phyloP scores from a whole-genome alignment of 2,797 vertebrate genomes.

The Cirrhinus mrigala region DNA sequence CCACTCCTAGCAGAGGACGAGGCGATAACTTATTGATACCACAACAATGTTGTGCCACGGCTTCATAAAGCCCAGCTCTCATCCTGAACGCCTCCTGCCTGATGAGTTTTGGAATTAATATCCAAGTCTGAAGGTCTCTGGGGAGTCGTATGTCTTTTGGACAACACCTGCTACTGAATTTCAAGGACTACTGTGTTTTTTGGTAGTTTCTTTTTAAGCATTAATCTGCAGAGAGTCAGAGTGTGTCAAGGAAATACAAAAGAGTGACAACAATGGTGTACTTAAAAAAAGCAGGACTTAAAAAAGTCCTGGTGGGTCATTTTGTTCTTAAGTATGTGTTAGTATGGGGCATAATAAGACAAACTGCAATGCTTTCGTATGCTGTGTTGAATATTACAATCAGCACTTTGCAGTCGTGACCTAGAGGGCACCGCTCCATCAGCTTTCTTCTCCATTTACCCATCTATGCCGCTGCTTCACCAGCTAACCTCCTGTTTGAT shows the following conservation, averaged over 20 bases:
- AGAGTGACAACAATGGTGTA: not conserved
- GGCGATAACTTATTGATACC: constrained; percentile 51
- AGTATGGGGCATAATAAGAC: not conserved
- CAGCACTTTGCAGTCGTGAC: constrained; percentile 9
- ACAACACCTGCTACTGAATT: constrained; percentile 24
- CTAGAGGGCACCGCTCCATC: constrained; percentile 30
- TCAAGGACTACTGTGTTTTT: not conserved
- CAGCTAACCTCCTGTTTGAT: constrained; percentile 3
- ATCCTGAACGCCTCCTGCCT: not conserved
- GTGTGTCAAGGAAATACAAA: constrained; percentile 17
- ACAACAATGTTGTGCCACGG: constrained; percentile 38
- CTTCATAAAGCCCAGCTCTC: not conserved
- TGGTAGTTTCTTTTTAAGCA: constrained; percentile 8
- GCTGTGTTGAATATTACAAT: constrained; percentile 24
- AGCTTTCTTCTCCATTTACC: constrained; percentile 40
- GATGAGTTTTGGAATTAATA: constrained; percentile 23
- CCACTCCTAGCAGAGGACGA: constrained; percentile 49
- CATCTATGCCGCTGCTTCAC: constrained; percentile 2
- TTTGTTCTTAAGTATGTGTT: not conserved
- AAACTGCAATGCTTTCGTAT: not conserved
- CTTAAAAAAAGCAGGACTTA: not conserved
- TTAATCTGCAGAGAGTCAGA: not conserved
- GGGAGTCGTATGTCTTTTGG: constrained; percentile 26
- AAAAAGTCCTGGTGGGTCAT: not conserved
- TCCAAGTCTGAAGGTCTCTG: constrained; percentile 14